phyloP scores from a whole-genome alignment of 2,113 vertebrate species.

The Lepisosteus osseus region DNA sequence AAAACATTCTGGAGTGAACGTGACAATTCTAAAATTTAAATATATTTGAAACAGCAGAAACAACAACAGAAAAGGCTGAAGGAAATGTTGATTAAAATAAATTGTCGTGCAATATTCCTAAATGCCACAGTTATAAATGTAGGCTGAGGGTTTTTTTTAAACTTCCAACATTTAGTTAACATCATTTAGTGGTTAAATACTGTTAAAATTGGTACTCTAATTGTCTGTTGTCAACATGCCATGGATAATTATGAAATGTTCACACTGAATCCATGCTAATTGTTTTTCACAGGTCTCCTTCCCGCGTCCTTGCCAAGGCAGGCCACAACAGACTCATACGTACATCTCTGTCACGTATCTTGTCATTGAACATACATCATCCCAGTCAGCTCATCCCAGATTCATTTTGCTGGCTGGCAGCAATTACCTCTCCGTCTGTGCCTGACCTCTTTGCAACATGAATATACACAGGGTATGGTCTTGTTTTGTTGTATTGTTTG shows the following conservation, averaged over 20 bases:
- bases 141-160: conserved; percentile 7
- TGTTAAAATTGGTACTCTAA: conserved; percentile 70
- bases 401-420: conserved; percentile 62
- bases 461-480: conserved; percentile 43
- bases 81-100: no score
- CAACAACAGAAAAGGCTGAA: no score
- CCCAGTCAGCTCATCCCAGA: conserved; percentile 49
- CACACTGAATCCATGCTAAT: conserved; percentile 61
- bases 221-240: conserved; percentile 73
- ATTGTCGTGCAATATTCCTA: not conserved
- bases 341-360: conserved; percentile 67
- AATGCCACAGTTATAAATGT: not conserved
- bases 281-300: conserved; percentile 68
- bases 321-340: conserved; percentile 51
- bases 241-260: conserved; percentile 72
- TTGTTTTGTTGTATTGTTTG: conserved; percentile 18
- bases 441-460: conserved; percentile 58
- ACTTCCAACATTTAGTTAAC: conserved; percentile 30
- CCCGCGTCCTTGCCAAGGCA: conserved; percentile 59
- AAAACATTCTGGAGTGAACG: no score
- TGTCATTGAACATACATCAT: conserved; percentile 75
- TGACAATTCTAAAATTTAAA: no score
- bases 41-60: no score
- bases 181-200: conserved; percentile 67
- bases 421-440: conserved; percentile 63